Base-by-base conservation (phyloP, 2,888 invertebrate species). In the Apomyelois bistriatella region DNA sequence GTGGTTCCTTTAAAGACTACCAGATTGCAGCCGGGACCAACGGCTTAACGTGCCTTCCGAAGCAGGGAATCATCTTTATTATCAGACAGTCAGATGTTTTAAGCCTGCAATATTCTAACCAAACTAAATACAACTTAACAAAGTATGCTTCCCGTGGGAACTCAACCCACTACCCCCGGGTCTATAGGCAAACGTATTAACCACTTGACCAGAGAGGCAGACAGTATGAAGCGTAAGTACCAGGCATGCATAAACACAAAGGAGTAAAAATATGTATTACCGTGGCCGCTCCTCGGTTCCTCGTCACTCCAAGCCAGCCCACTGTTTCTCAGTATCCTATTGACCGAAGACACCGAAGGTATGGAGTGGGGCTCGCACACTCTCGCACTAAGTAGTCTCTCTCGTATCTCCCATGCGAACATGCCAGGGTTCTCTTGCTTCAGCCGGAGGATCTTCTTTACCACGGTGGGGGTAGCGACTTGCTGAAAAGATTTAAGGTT, bases 351-450 rank as follows among this genome's bases (percentile, higher is more conserved):
- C 65, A 98, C 97, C 7, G 97, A 97, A 0, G 98, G 98, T 65
- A 98, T 96, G 58, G 95, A 95, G 79, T 95, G 95, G 0, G 96
- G 95, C 79, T 98, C 98, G 74, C 98, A 98, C 62, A 98, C 95
- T 54, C 97, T 93, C 71, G 98, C 97, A 43, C 96, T 94, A 52
- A 98, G 93, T 60, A 98, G 91, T 68, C 96, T 94, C 82, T 98
- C 96, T 0, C 98, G 92, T 61, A 98, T 98, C 91, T 98, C 98
- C 98, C 98, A 98, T 8, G 98, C 98, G 81, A 98, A 98, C 94
- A 98, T 96, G 4, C 97, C 96, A 0, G 98, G 98, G 82, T 98
- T 98, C 79, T 98, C 97, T 74, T 97, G 97, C 79, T 98, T 98
- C 69, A 97, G 93, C 4, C 97, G 94, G 32, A 98, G 93, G 65